phyloP scores from a whole-genome alignment of 2,113 vertebrate species.

The Pseudopipra pipra region DNA sequence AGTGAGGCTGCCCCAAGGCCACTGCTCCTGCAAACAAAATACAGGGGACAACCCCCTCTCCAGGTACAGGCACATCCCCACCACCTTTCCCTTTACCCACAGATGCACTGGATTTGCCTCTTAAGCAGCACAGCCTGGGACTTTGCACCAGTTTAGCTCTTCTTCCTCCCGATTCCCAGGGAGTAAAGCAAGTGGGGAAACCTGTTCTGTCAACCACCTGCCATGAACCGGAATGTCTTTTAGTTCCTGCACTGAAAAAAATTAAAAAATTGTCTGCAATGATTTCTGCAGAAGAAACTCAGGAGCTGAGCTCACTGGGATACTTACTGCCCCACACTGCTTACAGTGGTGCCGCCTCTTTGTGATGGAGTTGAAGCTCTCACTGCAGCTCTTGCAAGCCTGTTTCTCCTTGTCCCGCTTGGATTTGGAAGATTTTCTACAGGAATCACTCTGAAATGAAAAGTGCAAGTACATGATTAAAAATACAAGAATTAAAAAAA shows the following conservation, averaged over 20 bases:
- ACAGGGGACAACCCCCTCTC: background rate
- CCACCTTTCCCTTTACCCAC: background rate
- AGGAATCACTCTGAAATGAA: constrained; percentile 66
- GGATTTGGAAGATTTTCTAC: constrained; percentile 83
- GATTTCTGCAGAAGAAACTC: background rate
- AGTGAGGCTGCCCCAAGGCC: background rate
- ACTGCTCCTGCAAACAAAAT: background rate
- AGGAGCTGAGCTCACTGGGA: background rate
- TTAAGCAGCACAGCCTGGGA: background rate
- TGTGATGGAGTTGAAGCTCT: constrained; percentile 92
- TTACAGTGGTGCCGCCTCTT: constrained; percentile 96
- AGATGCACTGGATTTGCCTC: background rate
- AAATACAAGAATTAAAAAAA: background rate
- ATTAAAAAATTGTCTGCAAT: background rate
- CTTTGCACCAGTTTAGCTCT: background rate
- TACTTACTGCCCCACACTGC: constrained; percentile 88
- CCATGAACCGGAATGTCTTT: background rate
- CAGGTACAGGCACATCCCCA: accelerated
- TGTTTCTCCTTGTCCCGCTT: constrained; percentile 94
- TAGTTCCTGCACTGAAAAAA: background rate
- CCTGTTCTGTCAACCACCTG: background rate
- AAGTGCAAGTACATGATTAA: background rate
- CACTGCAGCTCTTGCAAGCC: constrained; percentile 88
- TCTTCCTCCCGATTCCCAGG: accelerated
- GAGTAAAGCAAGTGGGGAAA: background rate